Conservation (phyloP, 30 jellyfish, hydroid and myxozoan genomes). For the Catostylus mosaicus region DNA sequence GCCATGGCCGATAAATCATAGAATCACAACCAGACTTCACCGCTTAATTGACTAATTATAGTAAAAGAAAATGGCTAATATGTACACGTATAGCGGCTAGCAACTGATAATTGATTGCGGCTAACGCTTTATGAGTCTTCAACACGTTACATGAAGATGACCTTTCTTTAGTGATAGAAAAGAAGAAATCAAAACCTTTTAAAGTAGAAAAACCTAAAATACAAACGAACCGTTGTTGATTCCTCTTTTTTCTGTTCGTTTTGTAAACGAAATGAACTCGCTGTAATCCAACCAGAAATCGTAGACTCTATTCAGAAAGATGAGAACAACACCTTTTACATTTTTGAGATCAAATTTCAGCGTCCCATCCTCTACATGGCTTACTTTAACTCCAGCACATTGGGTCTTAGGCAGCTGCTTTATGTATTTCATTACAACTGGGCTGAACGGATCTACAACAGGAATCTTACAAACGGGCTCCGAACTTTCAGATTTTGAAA, state of each 20-base stretch:
- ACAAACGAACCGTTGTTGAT: constrained; percentile 10
- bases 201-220: too few species aligned
- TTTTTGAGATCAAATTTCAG: constrained; percentile 18
- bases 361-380: constrained; percentile 14
- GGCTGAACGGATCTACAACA: constrained; percentile 26
- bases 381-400: background rate
- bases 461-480: constrained; percentile 36
- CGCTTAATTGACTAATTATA: too few species aligned
- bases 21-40: too few species aligned
- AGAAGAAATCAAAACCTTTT: too few species aligned
- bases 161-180: too few species aligned
- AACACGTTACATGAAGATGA: too few species aligned
- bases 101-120: background rate
- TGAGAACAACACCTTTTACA: constrained; percentile 11
- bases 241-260: background rate
- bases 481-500: background rate
- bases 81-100: too few species aligned
- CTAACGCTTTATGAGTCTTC: too few species aligned
- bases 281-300: constrained; percentile 26
- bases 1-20: too few species aligned
- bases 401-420: constrained; percentile 1
- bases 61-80: too few species aligned
- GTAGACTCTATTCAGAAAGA: constrained; percentile 1
- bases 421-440: constrained; percentile 14
- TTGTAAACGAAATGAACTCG: constrained; percentile 25